Conservation (phyloP, 2,888 invertebrate species). For the Cataglyphis livida region DNA sequence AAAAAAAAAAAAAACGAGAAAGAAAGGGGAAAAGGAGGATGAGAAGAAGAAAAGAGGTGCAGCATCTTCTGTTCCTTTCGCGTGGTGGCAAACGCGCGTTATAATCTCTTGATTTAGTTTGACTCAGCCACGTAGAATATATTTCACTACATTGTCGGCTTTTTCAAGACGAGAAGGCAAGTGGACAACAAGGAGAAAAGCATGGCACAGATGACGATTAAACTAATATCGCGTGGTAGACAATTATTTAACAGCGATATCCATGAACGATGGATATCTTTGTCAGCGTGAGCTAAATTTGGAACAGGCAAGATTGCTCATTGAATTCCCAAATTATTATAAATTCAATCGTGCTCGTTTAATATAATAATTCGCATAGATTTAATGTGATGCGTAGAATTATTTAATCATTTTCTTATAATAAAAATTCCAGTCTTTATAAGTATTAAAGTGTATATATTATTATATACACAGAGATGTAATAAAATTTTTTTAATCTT, state of each 20-base stretch:
- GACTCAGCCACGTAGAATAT: constrained; percentile 62
- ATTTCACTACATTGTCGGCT: constrained; percentile 59
- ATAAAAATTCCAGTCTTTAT: neutral
- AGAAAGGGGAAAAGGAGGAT: constrained; percentile 14
- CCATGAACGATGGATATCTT: constrained; percentile 64
- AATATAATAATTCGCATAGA: neutral
- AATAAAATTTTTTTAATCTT: neutral
- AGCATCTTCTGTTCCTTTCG: constrained; percentile 43
- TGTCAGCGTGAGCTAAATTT: constrained; percentile 68
- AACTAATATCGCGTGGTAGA: constrained; percentile 53
- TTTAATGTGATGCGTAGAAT: neutral
- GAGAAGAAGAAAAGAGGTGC: constrained; percentile 16
- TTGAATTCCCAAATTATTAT: constrained; percentile 13
- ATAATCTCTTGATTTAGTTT: constrained; percentile 78
- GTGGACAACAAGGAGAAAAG: neutral
- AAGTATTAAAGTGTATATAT: neutral
- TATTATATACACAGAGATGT: too few relatives aligned
- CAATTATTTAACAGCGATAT: constrained; percentile 65
- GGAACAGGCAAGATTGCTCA: constrained; percentile 45
- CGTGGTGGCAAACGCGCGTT: constrained; percentile 52
- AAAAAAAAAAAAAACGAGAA: neutral
- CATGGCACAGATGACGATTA: constrained; percentile 27
- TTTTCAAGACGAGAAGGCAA: constrained; percentile 43
- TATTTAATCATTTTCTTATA: neutral
- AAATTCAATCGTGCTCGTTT: neutral